Percentiles rank a stretch among this genome's conserved stretches.
These are phyloP conservation scores for Ochlodes sylvanus DNA, from an alignment of 2,888 invertebrate genomes.

Conservation along the genomic window DNA sequence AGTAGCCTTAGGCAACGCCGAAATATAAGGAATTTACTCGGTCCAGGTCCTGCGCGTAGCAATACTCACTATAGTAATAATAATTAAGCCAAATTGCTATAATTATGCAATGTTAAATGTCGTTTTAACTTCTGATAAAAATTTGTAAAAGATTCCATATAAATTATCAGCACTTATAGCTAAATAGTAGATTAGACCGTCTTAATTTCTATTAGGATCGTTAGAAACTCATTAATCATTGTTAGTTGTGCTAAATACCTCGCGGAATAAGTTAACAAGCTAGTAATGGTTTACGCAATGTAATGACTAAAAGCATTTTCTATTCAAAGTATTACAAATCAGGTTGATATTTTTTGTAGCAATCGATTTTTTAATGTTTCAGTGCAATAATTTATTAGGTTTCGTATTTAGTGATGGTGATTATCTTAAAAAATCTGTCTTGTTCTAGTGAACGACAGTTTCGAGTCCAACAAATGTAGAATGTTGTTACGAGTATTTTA, in stretches of 20 bases:
- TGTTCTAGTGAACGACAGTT: neutral
- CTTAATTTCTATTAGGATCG: constrained; percentile 15
- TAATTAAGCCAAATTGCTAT: too few species aligned
- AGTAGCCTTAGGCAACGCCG: too few species aligned
- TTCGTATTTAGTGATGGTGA: neutral
- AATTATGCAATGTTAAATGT: too few species aligned
- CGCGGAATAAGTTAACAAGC: constrained; percentile 22
- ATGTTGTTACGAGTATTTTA: too few species aligned
- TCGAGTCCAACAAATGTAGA: neutral
- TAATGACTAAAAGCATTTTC: constrained; percentile 14
- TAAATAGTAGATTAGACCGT: neutral
- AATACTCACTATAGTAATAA: too few species aligned
- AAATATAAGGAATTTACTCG: too few species aligned
- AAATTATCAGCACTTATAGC: constrained; percentile 7
- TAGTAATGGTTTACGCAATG: constrained; percentile 32
- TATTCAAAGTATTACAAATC: neutral
- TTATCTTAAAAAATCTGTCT: neutral
- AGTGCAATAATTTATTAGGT: neutral
- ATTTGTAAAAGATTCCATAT: too few species aligned
- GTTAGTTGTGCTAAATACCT: constrained; percentile 22
- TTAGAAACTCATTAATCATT: constrained; percentile 31
- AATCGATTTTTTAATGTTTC: neutral
- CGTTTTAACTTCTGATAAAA: too few species aligned
- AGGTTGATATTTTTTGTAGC: neutral
- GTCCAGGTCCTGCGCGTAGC: too few species aligned